Evolutionary conservation across 53 echinoderm and acorn worm species (phyloP).

Genomic region (Holothuria scabra): DNA sequence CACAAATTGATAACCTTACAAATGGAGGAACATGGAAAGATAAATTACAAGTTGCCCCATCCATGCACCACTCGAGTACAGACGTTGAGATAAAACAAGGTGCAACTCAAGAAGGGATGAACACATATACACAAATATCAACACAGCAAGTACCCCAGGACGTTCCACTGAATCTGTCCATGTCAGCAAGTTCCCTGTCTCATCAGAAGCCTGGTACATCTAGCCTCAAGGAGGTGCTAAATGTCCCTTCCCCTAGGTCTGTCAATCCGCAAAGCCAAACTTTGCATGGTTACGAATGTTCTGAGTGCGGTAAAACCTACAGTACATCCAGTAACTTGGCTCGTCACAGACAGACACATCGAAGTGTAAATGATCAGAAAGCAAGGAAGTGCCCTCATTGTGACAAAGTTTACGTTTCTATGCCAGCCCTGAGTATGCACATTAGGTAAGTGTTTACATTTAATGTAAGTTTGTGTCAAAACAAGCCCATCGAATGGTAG

Average conservation of each 20-base stretch:
- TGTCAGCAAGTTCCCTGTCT: neutral
- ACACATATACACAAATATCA: no score
- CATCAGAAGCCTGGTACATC: neutral
- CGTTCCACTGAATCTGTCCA: slow-evolving; percentile 16
- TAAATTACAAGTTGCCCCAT: neutral
- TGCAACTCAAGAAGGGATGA: no score
- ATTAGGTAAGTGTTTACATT: slow-evolving; percentile 71
- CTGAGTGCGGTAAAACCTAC: slow-evolving; percentile 97
- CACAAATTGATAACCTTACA: neutral
- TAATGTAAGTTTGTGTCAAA: no score
- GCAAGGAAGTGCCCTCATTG: slow-evolving; percentile 97
- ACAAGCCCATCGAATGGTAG: no score
- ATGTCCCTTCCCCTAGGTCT: slow-evolving; percentile 27
- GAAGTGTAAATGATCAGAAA: slow-evolving; percentile 98
- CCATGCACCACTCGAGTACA: no score
- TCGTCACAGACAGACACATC: slow-evolving; percentile 94
- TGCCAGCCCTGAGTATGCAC: slow-evolving; percentile 99
- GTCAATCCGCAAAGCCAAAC: neutral
- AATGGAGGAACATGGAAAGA: neutral
- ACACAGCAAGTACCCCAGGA: slow-evolving; percentile 5
- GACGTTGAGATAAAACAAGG: no score
- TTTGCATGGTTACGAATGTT: slow-evolving; percentile 70
- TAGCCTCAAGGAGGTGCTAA: slow-evolving; percentile 26
- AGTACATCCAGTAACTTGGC: slow-evolving; percentile 98
- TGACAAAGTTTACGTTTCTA: slow-evolving; percentile 98